Evolutionary conservation across 2,888 invertebrate species (phyloP), one percentile per base, ranked within the genome.

Genomic region (Latrodectus elegans): DNA sequence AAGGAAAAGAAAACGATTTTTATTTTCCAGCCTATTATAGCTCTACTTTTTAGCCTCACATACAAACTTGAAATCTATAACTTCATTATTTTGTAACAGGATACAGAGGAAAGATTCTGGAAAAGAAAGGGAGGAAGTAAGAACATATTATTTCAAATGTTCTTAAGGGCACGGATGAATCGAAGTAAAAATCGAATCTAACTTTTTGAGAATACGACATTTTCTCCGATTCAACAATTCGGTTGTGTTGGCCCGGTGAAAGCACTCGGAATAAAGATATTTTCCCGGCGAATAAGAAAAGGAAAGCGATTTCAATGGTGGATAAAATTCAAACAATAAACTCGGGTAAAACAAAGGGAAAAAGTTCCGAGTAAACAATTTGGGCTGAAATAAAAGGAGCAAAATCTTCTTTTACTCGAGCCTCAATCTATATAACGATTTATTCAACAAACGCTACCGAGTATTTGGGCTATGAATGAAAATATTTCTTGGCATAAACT

Each of bases 251-350:
- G 12, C 68, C 22, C 14, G 22, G 15, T 68, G 22, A 22, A n/a
- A 55, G 55, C 49, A n/a, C 49, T 51, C 15, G 10, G 51, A 53
- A 22, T 12, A 73, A 73, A 73, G 15, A 53, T 17, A 55, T 55
- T 12, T 15, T 73, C 55, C 73, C 51, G 8, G 11, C 14, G n/a
- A 38, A 15, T 22, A 55, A 14, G 26, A 73, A 68, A 68, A 68
- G 22, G 22, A 68, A 68, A 22, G 68, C 64, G 80, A 68, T 80
- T 80, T 80, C 22, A 38, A 38, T 38, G 72, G 80, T 80, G 72
- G 72, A 80, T 80, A 80, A 80, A 80, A 80, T 80, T 80, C 72
- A 80, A 80, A 72, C 72, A 72, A 72, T 80, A 80, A 80, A 80
- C 80, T 72, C 72, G 51, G 38, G 38, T 38, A 72, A 65, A 51